Conservation (phyloP, 2,888 invertebrate species). For the Drosophila dives region DNA sequence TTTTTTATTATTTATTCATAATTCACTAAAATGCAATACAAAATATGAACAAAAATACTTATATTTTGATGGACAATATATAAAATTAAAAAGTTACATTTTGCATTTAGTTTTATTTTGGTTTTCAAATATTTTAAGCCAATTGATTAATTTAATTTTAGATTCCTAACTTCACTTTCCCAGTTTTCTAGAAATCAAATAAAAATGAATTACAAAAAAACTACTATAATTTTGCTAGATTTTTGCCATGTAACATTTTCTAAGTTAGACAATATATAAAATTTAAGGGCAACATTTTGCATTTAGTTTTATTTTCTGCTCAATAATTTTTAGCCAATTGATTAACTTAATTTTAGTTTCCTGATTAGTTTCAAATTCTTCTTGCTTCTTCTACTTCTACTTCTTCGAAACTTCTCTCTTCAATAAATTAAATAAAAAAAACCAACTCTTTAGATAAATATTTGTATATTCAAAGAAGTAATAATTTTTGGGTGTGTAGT, state of each 20-base stretch:
- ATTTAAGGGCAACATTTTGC: background rate
- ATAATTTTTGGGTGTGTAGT: background rate
- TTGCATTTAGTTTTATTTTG: no score
- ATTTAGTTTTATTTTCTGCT: background rate
- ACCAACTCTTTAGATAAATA: accelerated
- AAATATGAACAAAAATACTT: background rate
- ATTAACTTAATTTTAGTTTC: background rate
- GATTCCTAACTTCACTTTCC: no score
- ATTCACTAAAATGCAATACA: background rate
- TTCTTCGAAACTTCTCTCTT: background rate
- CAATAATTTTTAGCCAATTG: no score
- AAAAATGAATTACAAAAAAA: no score
- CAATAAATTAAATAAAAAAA: background rate
- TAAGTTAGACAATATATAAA: background rate
- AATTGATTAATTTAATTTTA: no score
- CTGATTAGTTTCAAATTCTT: background rate
- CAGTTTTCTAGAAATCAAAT: no score
- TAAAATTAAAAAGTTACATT: no score
- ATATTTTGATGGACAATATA: no score
- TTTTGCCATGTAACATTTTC: background rate
- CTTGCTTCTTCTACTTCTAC: background rate
- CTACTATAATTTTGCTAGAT: background rate
- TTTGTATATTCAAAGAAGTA: background rate
- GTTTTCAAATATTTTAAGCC: no score
- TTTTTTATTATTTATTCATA: background rate